phyloP scores from a whole-genome alignment of 1,140 invertebrate species.

The Zaprionus lachaisei region DNA sequence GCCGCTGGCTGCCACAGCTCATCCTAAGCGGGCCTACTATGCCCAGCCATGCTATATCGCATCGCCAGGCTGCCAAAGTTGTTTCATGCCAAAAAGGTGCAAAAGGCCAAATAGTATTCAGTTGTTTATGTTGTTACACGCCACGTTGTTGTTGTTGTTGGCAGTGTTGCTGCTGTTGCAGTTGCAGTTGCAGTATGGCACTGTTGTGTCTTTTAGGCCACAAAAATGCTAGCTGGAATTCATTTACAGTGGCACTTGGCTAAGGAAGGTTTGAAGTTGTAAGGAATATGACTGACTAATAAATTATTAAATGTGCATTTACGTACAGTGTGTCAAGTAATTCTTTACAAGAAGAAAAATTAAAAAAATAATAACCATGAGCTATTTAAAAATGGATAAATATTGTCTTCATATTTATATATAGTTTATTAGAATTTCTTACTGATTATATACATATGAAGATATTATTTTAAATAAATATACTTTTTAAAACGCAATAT shows the following conservation, averaged over 20 bases:
- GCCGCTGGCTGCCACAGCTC: slow-evolving; percentile 58
- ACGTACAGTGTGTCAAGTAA: too few species aligned
- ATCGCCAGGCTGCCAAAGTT: slow-evolving; percentile 58
- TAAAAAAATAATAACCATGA: too few species aligned
- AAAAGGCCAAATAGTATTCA: slow-evolving; percentile 80
- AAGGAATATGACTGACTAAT: not conserved
- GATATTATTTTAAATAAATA: too few species aligned
- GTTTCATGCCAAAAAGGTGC: slow-evolving; percentile 81
- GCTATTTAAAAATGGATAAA: too few species aligned
- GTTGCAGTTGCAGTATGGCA: slow-evolving; percentile 26
- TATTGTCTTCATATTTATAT: too few species aligned
- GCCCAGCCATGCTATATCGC: not conserved
- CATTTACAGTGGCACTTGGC: slow-evolving; percentile 39
- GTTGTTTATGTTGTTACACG: slow-evolving; percentile 82
- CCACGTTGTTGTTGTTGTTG: slow-evolving; percentile 48
- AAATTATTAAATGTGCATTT: too few species aligned
- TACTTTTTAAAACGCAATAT: too few species aligned
- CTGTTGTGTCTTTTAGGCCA: slow-evolving; percentile 57
- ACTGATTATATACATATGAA: too few species aligned
- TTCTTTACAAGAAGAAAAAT: too few species aligned
- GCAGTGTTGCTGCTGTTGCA: slow-evolving; percentile 23
- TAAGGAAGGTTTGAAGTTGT: not conserved
- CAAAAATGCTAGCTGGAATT: slow-evolving; percentile 70
- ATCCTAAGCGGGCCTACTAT: slow-evolving; percentile 36
- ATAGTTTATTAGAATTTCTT: too few species aligned